phyloP scores from a whole-genome alignment of 2,888 invertebrate genomes.

The Acronicta leporina region DNA sequence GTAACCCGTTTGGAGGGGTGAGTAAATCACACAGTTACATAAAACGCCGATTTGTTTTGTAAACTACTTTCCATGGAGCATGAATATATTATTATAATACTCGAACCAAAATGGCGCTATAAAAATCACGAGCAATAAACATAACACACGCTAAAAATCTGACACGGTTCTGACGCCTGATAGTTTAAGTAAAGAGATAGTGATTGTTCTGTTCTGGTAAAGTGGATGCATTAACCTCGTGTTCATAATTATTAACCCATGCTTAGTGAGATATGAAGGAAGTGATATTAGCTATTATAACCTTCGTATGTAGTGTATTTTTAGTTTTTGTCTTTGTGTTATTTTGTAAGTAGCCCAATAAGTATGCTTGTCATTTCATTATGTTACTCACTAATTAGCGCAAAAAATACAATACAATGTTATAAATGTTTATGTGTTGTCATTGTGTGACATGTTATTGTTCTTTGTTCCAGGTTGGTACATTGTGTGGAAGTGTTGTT shows the following conservation, averaged over 20 bases:
- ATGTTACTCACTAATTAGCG: constrained; percentile 48
- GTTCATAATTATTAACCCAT: constrained; percentile 73
- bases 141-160: constrained; percentile 51
- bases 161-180: constrained; percentile 63
- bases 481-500: constrained; percentile 96
- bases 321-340: constrained; percentile 86
- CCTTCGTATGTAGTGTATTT: constrained; percentile 85
- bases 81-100: constrained; percentile 6
- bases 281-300: constrained; percentile 86
- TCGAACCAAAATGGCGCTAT: constrained; percentile 71
- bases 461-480: constrained; percentile 94
- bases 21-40: not conserved
- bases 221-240: constrained; percentile 77
- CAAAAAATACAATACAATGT: constrained; percentile 16
- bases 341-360: constrained; percentile 86
- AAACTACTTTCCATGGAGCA: not conserved
- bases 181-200: constrained; percentile 61
- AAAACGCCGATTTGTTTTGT: not conserved
- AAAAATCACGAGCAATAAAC: constrained; percentile 57
- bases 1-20: too few species aligned
- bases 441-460: constrained; percentile 42
- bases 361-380: constrained; percentile 55
- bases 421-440: constrained; percentile 7
- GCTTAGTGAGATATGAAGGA: constrained; percentile 84
- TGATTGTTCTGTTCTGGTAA: constrained; percentile 75